Percentiles rank a stretch among this genome's conserved stretches.
These are phyloP conservation scores for Polyploca ridens DNA, from an alignment of 2,888 invertebrate genomes.

Conservation along the genomic window DNA sequence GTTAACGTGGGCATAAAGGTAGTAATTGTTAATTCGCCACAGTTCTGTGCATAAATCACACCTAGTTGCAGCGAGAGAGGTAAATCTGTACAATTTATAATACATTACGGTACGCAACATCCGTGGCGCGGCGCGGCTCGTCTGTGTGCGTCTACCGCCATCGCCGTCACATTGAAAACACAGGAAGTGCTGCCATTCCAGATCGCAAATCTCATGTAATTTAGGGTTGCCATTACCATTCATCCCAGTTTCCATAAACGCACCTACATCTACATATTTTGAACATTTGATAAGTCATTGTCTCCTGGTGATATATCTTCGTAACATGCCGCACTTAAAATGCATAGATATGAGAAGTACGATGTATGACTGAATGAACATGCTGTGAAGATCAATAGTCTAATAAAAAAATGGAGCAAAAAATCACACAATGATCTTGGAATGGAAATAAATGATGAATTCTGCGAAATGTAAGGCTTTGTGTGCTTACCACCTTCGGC, in stretches of 20 bases:
- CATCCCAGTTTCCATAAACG: constrained; percentile 13
- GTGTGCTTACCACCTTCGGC: not conserved
- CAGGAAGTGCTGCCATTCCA: constrained; percentile 58
- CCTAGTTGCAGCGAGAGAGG: constrained; percentile 62
- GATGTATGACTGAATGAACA: not conserved
- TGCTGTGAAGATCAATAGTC: not conserved
- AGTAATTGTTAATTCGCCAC: constrained; percentile 78
- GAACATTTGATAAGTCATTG: not conserved
- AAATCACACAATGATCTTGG: too few relatives aligned
- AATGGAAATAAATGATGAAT: too few relatives aligned
- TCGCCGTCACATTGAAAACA: constrained; percentile 47
- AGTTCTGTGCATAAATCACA: constrained; percentile 75
- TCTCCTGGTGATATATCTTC: not conserved
- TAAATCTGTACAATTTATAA: constrained; percentile 73
- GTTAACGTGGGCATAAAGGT: constrained; percentile 54
- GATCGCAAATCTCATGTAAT: constrained; percentile 53
- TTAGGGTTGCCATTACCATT: constrained; percentile 26
- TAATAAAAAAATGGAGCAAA: not conserved
- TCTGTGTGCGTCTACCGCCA: constrained; percentile 28
- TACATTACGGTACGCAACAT: constrained; percentile 52
- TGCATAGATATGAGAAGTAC: not conserved
- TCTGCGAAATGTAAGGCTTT: not conserved
- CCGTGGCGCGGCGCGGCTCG: constrained; percentile 34
- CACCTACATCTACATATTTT: not conserved
- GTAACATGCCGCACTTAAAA: not conserved